Evolutionary conservation across 2,113 vertebrate species (phyloP), one percentile per base, ranked within the genome.

Genomic region (Harpagus bidentatus): DNA sequence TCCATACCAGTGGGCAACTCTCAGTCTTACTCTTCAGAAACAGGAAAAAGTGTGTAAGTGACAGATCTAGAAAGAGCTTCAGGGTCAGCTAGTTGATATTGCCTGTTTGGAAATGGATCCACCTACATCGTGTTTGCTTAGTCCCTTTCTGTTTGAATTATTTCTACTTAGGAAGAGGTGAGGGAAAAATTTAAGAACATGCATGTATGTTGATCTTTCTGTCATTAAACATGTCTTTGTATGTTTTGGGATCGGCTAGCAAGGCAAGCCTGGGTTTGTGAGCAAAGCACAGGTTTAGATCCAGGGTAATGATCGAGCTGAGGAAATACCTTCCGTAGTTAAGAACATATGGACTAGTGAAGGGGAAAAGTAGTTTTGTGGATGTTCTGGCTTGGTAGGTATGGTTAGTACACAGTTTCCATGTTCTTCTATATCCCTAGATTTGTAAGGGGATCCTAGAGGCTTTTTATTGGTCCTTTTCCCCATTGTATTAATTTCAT

Each of bases 311-410:
- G 38, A 18, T 4, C 0, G 2, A 67, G 23, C 31, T 40, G 26
- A 48, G 42, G 34, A 86, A 80, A 55, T 7, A 12, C 32, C 5
- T 32, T 62, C 63, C 1, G 0, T 14, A 26, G 19, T 42, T 71
- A 11, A 12, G 43, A 66, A 59, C 4, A 3, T 2, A 16, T 0
- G 2, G 40, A 67, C 14, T 13, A 29, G 34, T 26, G 56, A 70
- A 45, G 38, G 31, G 28, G 2, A 26, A 71, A 85, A 69, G 20
- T 13, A 61, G 15, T 58, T 89, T 38, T 43, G 28, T 73, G 81
- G 40, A 10, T 22, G 11, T 86, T 76, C 62, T 80, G 47, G 12
- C 40, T 62, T 52, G 31, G 14, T 26, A 26, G 13, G 31, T 40
- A 38, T 8, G 28, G 23, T 17, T 86, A 58, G 23, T 19, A 3